phyloP scores from a whole-genome alignment of 2,113 vertebrate species.

The Channa maculata region DNA sequence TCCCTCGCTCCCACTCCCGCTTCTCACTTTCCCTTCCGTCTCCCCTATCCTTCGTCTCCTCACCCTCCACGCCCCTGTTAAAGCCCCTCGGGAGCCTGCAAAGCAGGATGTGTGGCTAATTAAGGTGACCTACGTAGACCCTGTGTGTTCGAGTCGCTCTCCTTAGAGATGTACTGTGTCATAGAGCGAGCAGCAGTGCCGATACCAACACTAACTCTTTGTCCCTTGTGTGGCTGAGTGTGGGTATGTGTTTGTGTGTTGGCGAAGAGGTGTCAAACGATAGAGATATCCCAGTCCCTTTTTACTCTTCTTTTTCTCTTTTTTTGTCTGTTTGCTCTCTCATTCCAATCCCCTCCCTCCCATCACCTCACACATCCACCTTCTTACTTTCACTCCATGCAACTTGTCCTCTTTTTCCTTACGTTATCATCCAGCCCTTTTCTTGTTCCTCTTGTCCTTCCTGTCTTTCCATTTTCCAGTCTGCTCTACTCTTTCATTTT shows the following conservation, averaged over 20 bases:
- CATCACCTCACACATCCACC: slow-evolving; percentile 6
- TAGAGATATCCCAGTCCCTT: slow-evolving; percentile 32
- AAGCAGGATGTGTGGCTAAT: slow-evolving; percentile 75
- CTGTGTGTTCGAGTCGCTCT: slow-evolving; percentile 65
- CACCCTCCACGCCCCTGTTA: slow-evolving; percentile 67
- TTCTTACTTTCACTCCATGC: slow-evolving; percentile 14
- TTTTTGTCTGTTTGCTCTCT: slow-evolving; percentile 27
- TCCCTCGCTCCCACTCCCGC: slow-evolving; percentile 10
- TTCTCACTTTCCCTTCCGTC: slow-evolving; percentile 25
- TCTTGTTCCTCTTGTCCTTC: slow-evolving; percentile 21
- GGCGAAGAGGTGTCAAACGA: slow-evolving; percentile 47
- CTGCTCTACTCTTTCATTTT: slow-evolving; percentile 30
- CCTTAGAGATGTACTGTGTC: slow-evolving; percentile 70
- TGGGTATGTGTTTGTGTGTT: slow-evolving; percentile 43
- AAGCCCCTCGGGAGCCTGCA: slow-evolving; percentile 56
- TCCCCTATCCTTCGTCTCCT: slow-evolving; percentile 51
- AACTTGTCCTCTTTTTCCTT: slow-evolving; percentile 38
- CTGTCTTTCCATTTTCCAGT: slow-evolving; percentile 21
- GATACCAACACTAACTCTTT: slow-evolving; percentile 53
- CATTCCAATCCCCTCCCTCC: slow-evolving; percentile 40
- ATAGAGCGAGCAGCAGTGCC: slow-evolving; percentile 32
- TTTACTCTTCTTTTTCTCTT: slow-evolving; percentile 16
- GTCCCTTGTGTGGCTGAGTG: slow-evolving; percentile 34
- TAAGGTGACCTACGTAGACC: slow-evolving; percentile 73
- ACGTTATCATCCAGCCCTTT: slow-evolving; percentile 3